These are phyloP conservation scores for Clistopyga incitator DNA, from an alignment of 2,888 invertebrate species.

Conservation along the genomic window DNA sequence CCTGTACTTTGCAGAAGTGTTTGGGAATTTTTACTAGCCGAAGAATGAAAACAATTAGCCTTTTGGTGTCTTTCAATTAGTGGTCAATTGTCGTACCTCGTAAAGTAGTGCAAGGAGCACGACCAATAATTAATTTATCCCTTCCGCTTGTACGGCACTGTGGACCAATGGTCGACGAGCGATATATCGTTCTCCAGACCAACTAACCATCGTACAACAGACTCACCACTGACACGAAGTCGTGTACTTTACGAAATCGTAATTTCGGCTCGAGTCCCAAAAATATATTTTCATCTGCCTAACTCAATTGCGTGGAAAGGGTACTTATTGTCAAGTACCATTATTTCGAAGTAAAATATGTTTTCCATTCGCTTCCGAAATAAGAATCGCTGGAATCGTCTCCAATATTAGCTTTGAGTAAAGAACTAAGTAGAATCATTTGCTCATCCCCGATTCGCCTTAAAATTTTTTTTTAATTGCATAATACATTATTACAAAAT, in stretches of 20 bases:
- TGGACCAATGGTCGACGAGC: not conserved
- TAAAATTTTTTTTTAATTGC: no score
- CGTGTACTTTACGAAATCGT: not conserved
- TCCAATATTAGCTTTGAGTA: no score
- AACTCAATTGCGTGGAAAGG: not conserved
- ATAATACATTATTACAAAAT: no score
- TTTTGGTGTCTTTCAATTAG: slow-evolving; percentile 25
- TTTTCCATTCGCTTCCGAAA: not conserved
- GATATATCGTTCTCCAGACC: slow-evolving; percentile 13
- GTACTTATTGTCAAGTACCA: not conserved
- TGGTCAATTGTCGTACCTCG: not conserved
- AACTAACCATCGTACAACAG: not conserved
- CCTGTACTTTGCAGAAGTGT: not conserved
- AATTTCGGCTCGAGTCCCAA: not conserved
- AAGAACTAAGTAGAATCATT: no score
- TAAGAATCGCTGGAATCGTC: not conserved
- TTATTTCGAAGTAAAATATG: slow-evolving; percentile 12
- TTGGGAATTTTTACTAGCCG: not conserved
- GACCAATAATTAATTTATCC: slow-evolving; percentile 40
- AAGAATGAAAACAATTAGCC: not conserved
- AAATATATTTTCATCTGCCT: slow-evolving; percentile 1
- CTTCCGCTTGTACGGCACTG: slow-evolving; percentile 30
- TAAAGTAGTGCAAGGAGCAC: slow-evolving; percentile 24
- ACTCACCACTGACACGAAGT: not conserved
- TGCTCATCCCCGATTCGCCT: no score